Percentiles rank a stretch among this genome's conserved stretches.
Evolutionary conservation across 2,888 invertebrate genomes (phyloP).

Genomic region (Ametastegia equiseti): DNA sequence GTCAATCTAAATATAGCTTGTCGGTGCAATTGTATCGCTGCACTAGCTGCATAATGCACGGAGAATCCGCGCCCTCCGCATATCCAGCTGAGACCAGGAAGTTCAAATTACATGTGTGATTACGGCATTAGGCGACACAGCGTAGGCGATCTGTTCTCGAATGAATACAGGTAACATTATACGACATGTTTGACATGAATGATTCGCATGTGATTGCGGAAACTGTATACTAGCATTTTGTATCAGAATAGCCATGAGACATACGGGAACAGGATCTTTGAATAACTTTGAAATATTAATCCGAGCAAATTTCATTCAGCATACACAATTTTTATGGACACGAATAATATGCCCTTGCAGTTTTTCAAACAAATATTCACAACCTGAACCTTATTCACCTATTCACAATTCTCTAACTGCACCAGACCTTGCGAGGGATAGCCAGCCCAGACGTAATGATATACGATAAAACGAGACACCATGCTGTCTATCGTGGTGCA

Average conservation of each 20-base stretch:
- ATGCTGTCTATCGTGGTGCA: background rate
- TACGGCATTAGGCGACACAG: background rate
- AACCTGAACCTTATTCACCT: too few relatives aligned
- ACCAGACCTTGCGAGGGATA: background rate
- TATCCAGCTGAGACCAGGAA: conserved; percentile 42
- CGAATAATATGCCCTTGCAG: too few relatives aligned
- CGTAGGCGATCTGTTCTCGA: background rate
- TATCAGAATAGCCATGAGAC: too few relatives aligned
- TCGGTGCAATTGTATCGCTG: conserved; percentile 9
- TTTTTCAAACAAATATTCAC: too few relatives aligned
- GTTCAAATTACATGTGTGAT: conserved; percentile 37
- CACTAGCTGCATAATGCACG: background rate
- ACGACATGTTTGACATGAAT: background rate
- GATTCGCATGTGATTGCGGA: background rate
- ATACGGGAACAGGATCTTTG: too few relatives aligned
- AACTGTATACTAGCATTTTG: too few relatives aligned
- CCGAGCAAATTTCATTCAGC: too few relatives aligned
- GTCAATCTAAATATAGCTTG: conserved; percentile 25
- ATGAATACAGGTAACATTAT: background rate
- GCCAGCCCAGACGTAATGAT: background rate
- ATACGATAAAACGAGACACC: background rate
- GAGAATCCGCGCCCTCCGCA: conserved; percentile 16
- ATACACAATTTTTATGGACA: too few relatives aligned
- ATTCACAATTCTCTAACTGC: too few relatives aligned
- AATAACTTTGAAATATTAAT: too few relatives aligned